Evolutionary conservation across 2,113 vertebrate species (phyloP).

Genomic region (Crotalus tigris): DNA sequence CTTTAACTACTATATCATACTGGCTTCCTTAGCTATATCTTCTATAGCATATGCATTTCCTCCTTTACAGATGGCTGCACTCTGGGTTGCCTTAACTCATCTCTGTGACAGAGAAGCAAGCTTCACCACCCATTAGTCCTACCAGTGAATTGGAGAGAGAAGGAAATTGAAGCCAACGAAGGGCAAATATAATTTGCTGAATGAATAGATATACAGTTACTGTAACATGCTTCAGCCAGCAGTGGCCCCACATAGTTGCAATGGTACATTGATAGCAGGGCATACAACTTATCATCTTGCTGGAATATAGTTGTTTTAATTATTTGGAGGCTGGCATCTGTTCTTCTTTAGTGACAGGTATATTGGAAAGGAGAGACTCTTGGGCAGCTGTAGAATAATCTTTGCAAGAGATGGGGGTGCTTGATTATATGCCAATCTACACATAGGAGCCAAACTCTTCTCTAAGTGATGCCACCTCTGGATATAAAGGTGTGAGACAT

Average conservation of each 20-base stretch:
- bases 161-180: constrained; percentile 23
- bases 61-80: neutral
- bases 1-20: neutral
- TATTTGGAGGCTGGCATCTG: fast-evolving
- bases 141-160: neutral
- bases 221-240: constrained; percentile 43
- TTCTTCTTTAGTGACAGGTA: neutral
- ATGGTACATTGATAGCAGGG: constrained; percentile 29
- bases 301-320: neutral
- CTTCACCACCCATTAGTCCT: constrained; percentile 20
- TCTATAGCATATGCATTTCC: neutral
- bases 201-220: constrained; percentile 39
- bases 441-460: neutral
- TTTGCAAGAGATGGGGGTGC: neutral
- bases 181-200: constrained; percentile 62
- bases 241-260: constrained; percentile 51
- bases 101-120: neutral
- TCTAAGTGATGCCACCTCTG: neutral
- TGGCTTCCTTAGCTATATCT: neutral
- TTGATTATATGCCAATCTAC: neutral
- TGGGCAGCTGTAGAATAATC: neutral
- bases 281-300: constrained; percentile 30
- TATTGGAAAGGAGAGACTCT: neutral
- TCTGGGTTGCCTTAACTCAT: neutral
- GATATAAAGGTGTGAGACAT: neutral